These are phyloP conservation scores for Diplodus puntazzo DNA, from an alignment of 2,797 vertebrate genomes.

Conservation along the genomic window DNA sequence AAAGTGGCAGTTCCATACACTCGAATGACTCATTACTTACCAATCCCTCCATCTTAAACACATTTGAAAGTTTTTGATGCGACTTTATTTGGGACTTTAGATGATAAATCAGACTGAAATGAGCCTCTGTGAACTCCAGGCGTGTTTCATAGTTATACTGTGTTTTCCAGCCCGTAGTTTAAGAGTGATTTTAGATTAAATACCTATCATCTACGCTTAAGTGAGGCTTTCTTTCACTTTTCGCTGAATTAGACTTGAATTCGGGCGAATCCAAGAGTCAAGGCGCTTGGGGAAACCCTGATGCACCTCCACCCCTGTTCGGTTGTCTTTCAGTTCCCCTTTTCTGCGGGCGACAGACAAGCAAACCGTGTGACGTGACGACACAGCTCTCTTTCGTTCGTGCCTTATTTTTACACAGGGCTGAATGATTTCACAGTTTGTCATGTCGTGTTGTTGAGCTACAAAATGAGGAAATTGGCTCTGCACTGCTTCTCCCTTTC, in stretches of 20 bases:
- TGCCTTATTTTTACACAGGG: constrained; percentile 7
- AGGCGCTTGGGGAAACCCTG: constrained; percentile 73
- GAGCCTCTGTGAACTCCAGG: not conserved
- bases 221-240: constrained; percentile 37
- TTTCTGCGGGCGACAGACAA: constrained; percentile 53
- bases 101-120: not conserved
- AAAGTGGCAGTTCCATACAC: no score
- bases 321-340: constrained; percentile 72
- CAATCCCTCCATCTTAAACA: not conserved
- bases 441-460: constrained; percentile 39
- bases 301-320: constrained; percentile 47
- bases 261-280: constrained; percentile 55
- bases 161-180: not conserved
- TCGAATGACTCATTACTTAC: not conserved
- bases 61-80: not conserved
- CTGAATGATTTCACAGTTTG: constrained; percentile 18
- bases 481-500: constrained; percentile 55
- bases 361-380: constrained; percentile 38
- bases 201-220: not conserved
- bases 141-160: not conserved
- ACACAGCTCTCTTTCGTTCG: constrained; percentile 18
- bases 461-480: constrained; percentile 77
- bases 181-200: not conserved
- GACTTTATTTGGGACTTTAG: constrained; percentile 6
- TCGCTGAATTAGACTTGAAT: constrained; percentile 34